These are phyloP conservation scores for Nematolebias whitei DNA, from an alignment of 2,113 vertebrate genomes.

Conservation along the genomic window DNA sequence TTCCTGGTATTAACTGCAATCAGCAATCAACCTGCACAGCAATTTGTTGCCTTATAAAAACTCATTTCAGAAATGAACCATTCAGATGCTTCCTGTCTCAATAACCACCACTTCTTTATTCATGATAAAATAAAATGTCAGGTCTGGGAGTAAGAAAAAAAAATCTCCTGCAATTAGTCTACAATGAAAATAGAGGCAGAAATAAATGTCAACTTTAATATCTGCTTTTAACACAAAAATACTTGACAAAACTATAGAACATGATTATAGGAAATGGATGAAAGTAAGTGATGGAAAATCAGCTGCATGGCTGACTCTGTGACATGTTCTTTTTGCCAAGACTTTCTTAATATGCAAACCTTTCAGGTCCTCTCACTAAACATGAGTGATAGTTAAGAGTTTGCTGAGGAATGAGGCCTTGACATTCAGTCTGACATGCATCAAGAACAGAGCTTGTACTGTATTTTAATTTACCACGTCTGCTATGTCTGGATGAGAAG, in stretches of 20 bases:
- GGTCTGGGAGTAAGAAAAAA: conserved; percentile 14
- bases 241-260: conserved; percentile 40
- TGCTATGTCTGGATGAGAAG: conserved; percentile 45
- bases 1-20: conserved; percentile 79
- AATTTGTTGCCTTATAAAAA: conserved; percentile 58
- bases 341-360: conserved; percentile 42
- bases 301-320: conserved; percentile 50
- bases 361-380: conserved; percentile 38
- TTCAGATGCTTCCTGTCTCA: conserved; percentile 24
- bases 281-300: conserved; percentile 53
- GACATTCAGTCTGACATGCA: conserved; percentile 57
- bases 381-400: conserved; percentile 45
- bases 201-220: conserved; percentile 62
- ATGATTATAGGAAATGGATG: conserved; percentile 16
- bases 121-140: conserved; percentile 26
- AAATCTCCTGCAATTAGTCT: conserved; percentile 49
- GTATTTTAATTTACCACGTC: conserved; percentile 25
- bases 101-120: conserved; percentile 19
- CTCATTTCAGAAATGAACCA: conserved; percentile 47
- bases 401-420: conserved; percentile 55
- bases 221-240: conserved; percentile 50
- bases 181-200: conserved; percentile 49
- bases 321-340: conserved; percentile 5
- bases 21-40: conserved; percentile 60
- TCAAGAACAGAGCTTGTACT: conserved; percentile 41